Conservation (phyloP, 2,113 vertebrate species). For the Thunnus thynnus region DNA sequence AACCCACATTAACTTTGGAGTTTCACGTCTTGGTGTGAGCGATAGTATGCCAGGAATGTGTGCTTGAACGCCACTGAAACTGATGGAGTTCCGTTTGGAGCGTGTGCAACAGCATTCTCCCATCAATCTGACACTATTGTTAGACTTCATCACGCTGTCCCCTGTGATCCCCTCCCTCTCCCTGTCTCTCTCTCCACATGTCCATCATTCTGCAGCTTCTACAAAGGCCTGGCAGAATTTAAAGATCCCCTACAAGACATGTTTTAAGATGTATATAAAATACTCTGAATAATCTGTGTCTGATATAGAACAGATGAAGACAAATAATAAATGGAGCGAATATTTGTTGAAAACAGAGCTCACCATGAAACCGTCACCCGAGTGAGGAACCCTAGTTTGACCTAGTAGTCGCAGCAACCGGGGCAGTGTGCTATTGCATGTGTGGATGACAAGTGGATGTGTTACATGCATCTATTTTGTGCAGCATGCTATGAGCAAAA, state of each 20-base stretch:
- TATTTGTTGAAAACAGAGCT: neutral
- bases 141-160: conserved; percentile 47
- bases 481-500: neutral
- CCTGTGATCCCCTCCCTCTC: conserved; percentile 5
- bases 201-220: conserved; percentile 13
- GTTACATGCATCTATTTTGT: neutral
- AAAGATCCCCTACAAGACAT: neutral
- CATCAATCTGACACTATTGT: conserved; percentile 67
- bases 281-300: no score
- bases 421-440: neutral
- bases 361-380: neutral
- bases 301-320: neutral
- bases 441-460: conserved; percentile 1
- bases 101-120: conserved; percentile 53
- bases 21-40: conserved; percentile 64
- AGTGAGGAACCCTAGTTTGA: neutral
- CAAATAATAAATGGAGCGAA: neutral
- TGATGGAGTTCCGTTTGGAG: conserved; percentile 58
- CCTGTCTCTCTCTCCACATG: conserved; percentile 5
- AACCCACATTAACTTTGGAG: conserved; percentile 63
- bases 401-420: neutral
- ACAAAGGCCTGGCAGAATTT: neutral
- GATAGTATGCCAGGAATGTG: conserved; percentile 79
- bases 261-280: no score
- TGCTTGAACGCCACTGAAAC: conserved; percentile 62